Evolutionary conservation across 2,888 invertebrate genomes (phyloP).

Genomic region (Coelogynopora nodosa): DNA sequence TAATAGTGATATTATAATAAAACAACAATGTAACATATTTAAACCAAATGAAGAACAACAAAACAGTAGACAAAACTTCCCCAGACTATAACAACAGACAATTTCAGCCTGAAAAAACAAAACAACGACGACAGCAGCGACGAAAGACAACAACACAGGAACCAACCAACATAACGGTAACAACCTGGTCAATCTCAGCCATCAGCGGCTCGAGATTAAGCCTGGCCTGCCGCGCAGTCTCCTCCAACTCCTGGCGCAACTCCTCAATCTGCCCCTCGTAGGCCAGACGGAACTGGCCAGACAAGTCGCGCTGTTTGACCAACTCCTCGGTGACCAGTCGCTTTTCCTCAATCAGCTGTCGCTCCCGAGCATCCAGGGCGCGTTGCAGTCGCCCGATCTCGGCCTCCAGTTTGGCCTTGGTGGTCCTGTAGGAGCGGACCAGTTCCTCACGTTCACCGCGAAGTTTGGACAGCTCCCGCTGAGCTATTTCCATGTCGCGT

Average conservation of each 20-base stretch:
- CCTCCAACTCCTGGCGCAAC: neutral
- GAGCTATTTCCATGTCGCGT: neutral
- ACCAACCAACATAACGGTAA: neutral
- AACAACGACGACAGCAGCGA: no score
- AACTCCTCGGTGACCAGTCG: neutral
- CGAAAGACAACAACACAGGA: no score
- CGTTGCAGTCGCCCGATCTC: neutral
- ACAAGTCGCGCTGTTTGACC: neutral
- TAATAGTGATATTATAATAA: no score
- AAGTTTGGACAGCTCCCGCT: neutral
- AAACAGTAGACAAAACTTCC: no score
- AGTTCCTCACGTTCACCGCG: neutral
- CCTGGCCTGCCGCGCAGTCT: neutral
- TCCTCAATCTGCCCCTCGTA: neutral
- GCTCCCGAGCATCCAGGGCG: neutral
- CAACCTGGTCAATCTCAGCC: neutral
- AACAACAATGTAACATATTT: no score
- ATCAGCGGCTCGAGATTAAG: neutral
- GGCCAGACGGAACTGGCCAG: neutral
- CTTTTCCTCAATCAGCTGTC: neutral
- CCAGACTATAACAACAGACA: neutral
- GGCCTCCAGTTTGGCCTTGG: neutral
- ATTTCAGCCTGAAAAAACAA: no score
- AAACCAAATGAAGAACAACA: no score
- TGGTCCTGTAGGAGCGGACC: neutral